These are phyloP conservation scores for Pongo abelii DNA, from an alignment of 2,113 vertebrate species.

Conservation along the genomic window DNA sequence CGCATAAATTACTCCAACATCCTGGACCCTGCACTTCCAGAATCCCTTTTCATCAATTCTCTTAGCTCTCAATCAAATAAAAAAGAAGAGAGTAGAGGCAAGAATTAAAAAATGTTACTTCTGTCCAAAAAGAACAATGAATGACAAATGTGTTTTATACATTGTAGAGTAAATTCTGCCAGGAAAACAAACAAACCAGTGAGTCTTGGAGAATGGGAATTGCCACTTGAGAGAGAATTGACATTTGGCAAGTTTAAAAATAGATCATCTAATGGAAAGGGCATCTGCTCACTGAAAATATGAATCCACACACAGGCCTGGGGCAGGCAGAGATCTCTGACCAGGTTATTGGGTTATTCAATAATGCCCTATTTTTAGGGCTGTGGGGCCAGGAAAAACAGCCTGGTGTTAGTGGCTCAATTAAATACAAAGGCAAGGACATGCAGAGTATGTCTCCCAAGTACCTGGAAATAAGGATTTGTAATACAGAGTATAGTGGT, in stretches of 20 bases:
- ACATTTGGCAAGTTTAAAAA: constrained; percentile 75
- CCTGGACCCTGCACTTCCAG: background rate
- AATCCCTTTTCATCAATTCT: background rate
- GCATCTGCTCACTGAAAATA: constrained; percentile 66
- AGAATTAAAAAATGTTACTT: background rate
- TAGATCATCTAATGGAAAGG: constrained; percentile 64
- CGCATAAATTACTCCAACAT: constrained; percentile 28
- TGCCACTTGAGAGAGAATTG: constrained; percentile 58
- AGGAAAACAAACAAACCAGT: constrained; percentile 1
- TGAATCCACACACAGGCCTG: constrained; percentile 20
- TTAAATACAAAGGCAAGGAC: background rate
- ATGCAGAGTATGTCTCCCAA: background rate
- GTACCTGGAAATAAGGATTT: background rate
- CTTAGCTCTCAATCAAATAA: background rate
- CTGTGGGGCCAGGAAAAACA: background rate
- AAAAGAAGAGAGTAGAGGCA: background rate
- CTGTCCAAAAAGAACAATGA: background rate
- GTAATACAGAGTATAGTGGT: background rate
- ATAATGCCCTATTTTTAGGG: constrained; percentile 77
- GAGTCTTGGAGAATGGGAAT: constrained; percentile 52
- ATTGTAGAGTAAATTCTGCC: constrained; percentile 2
- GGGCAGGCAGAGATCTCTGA: background rate
- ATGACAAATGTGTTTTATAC: constrained; percentile 1
- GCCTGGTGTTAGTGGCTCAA: background rate
- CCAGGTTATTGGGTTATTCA: constrained; percentile 55